These are phyloP conservation scores for Mohoua ochrocephala DNA, from an alignment of 2,113 vertebrate species.

Conservation along the genomic window DNA sequence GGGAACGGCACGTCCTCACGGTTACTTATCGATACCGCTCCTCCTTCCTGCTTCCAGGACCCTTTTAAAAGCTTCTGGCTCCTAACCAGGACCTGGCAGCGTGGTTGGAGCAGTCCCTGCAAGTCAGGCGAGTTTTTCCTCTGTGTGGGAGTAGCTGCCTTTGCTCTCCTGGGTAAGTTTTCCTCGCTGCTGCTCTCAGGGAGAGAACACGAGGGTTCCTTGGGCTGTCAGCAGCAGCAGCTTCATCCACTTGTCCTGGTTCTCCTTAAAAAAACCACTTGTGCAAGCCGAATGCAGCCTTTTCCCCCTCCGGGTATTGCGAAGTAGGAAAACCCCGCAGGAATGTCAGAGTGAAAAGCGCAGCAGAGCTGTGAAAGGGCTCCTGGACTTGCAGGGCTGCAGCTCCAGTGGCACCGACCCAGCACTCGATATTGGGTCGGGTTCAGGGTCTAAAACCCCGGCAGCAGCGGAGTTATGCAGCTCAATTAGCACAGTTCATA, in stretches of 20 bases:
- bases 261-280: background rate
- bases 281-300: background rate
- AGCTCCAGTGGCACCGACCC: background rate
- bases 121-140: background rate
- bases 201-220: background rate
- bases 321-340: background rate
- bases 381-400: background rate
- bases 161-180: background rate
- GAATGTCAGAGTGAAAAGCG: background rate
- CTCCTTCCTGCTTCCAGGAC: background rate
- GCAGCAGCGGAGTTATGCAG: background rate
- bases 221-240: background rate
- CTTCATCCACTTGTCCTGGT: background rate
- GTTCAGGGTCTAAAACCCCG: background rate
- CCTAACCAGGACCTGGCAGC: background rate
- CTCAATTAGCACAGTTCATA: slow-evolving; percentile 42
- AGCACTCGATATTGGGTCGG: background rate
- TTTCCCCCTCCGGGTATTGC: background rate
- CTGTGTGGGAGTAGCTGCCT: background rate
- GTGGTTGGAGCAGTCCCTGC: background rate
- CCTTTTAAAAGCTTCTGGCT: background rate
- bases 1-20: background rate
- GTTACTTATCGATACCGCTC: background rate
- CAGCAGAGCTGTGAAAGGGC: background rate
- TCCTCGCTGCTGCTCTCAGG: background rate